Percentiles rank a stretch among this genome's conserved stretches.
These are phyloP conservation scores for Romanogobio albipinnatus DNA, from an alignment of 2,113 vertebrate species.

Conservation along the genomic window DNA sequence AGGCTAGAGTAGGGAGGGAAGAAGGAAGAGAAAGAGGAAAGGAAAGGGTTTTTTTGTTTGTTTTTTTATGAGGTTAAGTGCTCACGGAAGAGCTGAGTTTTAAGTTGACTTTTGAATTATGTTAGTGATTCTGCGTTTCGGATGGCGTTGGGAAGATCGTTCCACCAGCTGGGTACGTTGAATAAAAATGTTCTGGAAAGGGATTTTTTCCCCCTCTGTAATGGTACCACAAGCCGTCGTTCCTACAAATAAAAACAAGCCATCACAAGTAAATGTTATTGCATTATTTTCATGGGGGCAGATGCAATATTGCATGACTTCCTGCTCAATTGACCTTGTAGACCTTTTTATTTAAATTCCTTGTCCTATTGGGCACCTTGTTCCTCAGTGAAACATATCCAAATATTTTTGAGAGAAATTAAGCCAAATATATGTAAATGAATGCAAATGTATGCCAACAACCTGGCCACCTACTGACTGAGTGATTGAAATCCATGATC, in stretches of 20 bases:
- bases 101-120: too few relatives aligned
- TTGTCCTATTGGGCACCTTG: neutral
- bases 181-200: too few relatives aligned
- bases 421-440: conserved; percentile 38
- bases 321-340: neutral
- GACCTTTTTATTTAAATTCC: neutral
- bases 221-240: too few relatives aligned
- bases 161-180: too few relatives aligned
- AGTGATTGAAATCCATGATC: conserved; percentile 41
- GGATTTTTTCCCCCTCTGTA: too few relatives aligned
- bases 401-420: neutral
- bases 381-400: conserved; percentile 3
- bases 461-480: conserved; percentile 29
- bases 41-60: too few relatives aligned
- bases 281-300: neutral
- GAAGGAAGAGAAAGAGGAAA: too few relatives aligned
- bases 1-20: too few relatives aligned
- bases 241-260: neutral
- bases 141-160: too few relatives aligned
- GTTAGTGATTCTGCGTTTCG: too few relatives aligned
- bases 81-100: too few relatives aligned
- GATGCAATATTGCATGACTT: neutral
- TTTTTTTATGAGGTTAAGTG: too few relatives aligned
- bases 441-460: conserved; percentile 54
- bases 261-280: neutral